A percentile compares a stretch with the other conserved stretches of the same genome.
Conservation (phyloP, 2,113 vertebrate genomes). For the Callopanchax toddi region DNA sequence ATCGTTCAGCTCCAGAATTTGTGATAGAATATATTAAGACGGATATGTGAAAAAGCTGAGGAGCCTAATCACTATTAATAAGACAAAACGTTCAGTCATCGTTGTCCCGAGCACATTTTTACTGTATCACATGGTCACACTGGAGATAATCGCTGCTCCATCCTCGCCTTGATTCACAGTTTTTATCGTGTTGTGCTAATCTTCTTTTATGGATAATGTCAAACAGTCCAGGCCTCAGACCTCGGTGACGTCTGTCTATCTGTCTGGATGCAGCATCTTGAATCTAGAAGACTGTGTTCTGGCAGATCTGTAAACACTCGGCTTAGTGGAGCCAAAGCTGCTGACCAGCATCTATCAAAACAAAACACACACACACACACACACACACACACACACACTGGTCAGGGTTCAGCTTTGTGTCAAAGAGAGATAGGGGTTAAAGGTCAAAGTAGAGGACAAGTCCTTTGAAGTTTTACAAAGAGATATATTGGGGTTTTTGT, state of each 20-base stretch:
- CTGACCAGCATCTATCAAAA: slow-evolving; percentile 59
- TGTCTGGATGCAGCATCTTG: slow-evolving; percentile 37
- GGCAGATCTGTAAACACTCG: slow-evolving; percentile 66
- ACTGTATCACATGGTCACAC: slow-evolving; percentile 2
- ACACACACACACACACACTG: background rate
- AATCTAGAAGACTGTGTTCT: slow-evolving; percentile 40
- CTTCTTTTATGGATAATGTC: slow-evolving; percentile 26
- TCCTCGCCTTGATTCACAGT: background rate
- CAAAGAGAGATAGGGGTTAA: slow-evolving; percentile 28
- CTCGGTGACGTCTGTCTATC: slow-evolving; percentile 37
- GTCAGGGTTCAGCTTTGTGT: slow-evolving; percentile 32
- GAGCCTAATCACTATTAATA: background rate
- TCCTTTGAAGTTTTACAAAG: slow-evolving; percentile 34
- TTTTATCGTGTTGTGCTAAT: slow-evolving; percentile 40
- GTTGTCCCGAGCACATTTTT: background rate
- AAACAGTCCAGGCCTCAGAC: slow-evolving; percentile 37
- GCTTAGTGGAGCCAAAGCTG: slow-evolving; percentile 50
- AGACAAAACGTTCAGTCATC: slow-evolving; percentile 4
- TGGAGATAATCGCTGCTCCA: slow-evolving; percentile 7
- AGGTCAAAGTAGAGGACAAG: slow-evolving; percentile 28
- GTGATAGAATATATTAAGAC: too few species aligned
- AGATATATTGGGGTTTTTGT: slow-evolving; percentile 9
- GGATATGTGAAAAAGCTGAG: too few species aligned
- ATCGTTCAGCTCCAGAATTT: too few species aligned
- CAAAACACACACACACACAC: slow-evolving; percentile 28